Evolutionary conservation across 1,140 invertebrate species (phyloP).

Genomic region (Drosophila suzukii): DNA sequence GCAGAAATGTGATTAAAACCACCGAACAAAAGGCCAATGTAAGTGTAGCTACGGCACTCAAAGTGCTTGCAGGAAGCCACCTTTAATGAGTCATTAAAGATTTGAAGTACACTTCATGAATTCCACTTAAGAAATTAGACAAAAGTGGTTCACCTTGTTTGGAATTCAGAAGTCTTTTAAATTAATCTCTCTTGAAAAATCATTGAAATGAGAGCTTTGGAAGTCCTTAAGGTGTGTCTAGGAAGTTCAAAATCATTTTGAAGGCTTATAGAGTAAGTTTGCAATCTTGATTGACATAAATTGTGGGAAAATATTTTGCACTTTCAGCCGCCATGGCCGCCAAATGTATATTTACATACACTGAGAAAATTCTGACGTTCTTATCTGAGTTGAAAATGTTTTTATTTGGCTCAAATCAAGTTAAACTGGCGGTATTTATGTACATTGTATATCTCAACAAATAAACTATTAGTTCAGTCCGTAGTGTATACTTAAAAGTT

Average conservation of each 20-base stretch:
- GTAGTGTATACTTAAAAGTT: too few relatives aligned
- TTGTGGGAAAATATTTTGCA: conserved; percentile 43
- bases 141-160: background rate
- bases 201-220: background rate
- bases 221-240: background rate
- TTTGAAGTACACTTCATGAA: conserved; percentile 12
- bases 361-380: too few relatives aligned
- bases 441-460: too few relatives aligned
- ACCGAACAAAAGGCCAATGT: conserved; percentile 50
- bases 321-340: conserved; percentile 3
- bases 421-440: too few relatives aligned
- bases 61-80: conserved; percentile 1
- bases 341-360: conserved; percentile 23
- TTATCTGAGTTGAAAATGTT: too few relatives aligned
- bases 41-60: conserved; percentile 3
- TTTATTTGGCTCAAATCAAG: too few relatives aligned
- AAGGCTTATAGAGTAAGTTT: conserved; percentile 3
- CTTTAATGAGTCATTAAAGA: conserved; percentile 6
- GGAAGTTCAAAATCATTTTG: background rate
- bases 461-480: too few relatives aligned
- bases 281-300: conserved; percentile 38
- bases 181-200: background rate
- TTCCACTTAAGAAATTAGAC: conserved; percentile 4
- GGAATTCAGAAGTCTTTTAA: background rate
- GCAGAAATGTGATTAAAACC: conserved; percentile 64